Evolutionary conservation across 2,113 vertebrate species (phyloP).

Genomic region (Plecotus auritus): DNA sequence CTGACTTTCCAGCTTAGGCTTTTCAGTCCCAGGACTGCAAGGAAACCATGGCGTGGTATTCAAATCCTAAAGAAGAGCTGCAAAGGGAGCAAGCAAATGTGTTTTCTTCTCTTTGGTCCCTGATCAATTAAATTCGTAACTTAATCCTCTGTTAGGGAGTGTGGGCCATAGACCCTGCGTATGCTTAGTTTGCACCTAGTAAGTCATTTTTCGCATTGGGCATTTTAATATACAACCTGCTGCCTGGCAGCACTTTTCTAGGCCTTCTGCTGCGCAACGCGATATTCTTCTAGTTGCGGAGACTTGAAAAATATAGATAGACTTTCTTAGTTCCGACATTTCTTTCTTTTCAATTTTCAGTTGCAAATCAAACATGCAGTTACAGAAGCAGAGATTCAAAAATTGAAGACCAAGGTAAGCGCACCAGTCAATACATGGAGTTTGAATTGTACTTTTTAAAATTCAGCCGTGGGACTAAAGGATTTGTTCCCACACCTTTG

Average conservation of each 20-base stretch:
- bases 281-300: conserved; percentile 70
- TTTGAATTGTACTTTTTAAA: conserved; percentile 42
- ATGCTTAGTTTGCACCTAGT: conserved; percentile 79
- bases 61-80: conserved; percentile 43
- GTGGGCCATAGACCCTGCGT: conserved; percentile 71
- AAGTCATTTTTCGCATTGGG: conserved; percentile 80
- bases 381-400: conserved; percentile 99
- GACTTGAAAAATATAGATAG: conserved; percentile 71
- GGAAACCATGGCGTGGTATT: conserved; percentile 47
- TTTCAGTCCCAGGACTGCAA: conserved; percentile 23
- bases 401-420: conserved; percentile 99
- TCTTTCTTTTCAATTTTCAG: conserved; percentile 85
- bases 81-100: conserved; percentile 61
- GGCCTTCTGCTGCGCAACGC: conserved; percentile 77
- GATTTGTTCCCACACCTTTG: not conserved
- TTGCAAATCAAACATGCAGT: conserved; percentile 99
- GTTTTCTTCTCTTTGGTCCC: conserved; percentile 64
- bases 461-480: not conserved
- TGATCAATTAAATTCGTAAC: conserved; percentile 75
- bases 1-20: conserved; percentile 12
- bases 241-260: conserved; percentile 81
- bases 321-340: conserved; percentile 68
- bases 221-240: conserved; percentile 83
- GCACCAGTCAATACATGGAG: conserved; percentile 62
- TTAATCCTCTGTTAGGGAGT: conserved; percentile 76